Evolutionary conservation across 2,888 invertebrate species (phyloP).

Genomic region (Cancer borealis): DNA sequence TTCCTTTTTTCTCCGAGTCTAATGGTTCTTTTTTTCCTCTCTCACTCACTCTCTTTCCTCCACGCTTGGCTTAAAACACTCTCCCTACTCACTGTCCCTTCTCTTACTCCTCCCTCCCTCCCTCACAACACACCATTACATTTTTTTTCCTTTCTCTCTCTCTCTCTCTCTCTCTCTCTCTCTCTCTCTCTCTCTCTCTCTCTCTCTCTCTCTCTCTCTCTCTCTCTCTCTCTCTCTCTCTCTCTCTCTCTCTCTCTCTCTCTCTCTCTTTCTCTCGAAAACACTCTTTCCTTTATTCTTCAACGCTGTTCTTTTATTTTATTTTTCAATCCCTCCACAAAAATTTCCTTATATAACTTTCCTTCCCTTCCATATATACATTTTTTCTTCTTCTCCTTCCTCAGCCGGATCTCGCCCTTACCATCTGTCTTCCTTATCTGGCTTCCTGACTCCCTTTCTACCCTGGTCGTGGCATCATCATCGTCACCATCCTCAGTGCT

Average conservation of each 20-base stretch:
- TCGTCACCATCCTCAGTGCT: conserved; percentile 30
- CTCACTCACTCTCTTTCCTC: conserved; percentile 48
- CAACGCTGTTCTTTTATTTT: not conserved
- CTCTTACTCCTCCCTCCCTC: not conserved
- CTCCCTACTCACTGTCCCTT: conserved; percentile 40
- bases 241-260: not conserved
- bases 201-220: conserved; percentile 36
- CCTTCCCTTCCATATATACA: not conserved
- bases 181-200: conserved; percentile 18
- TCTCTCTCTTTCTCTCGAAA: not conserved
- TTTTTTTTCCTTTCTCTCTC: not conserved
- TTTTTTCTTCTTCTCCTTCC: not conserved
- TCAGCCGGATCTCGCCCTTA: conserved; percentile 41
- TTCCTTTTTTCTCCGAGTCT: conserved; percentile 47
- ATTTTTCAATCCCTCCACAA: not conserved
- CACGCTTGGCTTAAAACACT: conserved; percentile 43
- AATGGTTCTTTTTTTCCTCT: conserved; percentile 40
- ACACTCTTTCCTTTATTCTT: not conserved
- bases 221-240: not conserved
- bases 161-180: conserved; percentile 46
- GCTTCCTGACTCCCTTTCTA: conserved; percentile 30
- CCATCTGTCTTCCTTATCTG: conserved; percentile 45
- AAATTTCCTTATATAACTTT: not conserved
- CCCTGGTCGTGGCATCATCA: conserved; percentile 1
- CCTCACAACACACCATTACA: not conserved